Base-by-base conservation (phyloP, 2,113 vertebrate genomes). In the Junco hyemalis region DNA sequence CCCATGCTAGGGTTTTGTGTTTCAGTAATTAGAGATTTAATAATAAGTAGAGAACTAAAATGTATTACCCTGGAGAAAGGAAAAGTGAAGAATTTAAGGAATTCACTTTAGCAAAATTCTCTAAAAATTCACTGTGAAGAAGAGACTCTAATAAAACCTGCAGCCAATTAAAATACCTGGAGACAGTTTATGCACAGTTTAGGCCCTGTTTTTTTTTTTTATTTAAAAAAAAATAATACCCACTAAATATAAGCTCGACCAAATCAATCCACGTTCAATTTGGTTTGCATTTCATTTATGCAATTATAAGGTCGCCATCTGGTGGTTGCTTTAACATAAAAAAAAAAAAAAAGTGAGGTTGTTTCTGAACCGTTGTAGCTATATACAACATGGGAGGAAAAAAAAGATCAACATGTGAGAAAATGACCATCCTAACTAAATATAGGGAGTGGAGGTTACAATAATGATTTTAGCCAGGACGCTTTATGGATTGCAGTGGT, bases 281-380 rank as follows among this genome's bases (percentile, higher is more conserved):
- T 72, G 9, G 4, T 70, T 73, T 47, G 22, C 40, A 25, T 79
- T 95, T 44, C 74, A 69, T 91, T 69, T 95, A 71, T 88, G 77
- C 47, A 68, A 90, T 90, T 96, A 50, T 96, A 96, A 95, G 51
- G 88, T 73, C 88, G 92, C 97, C 96, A 97, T 96, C 97, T 97
- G 93, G 93, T 97, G 96, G 97, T 60, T 87, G 11, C 66, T 77
- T 77, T 66, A 71, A 60, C 45, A 38, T 64, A 5, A 26, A 26
- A 59, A 66, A 31, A 42, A 54, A 38, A 1, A 31, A 42, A 54
- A 38, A 0, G 6, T 15, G 50, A 86, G 59, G 22, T 18, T 42
- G 25, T n/a, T 51, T 81, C 21, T 76, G 74, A 84, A 29, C 17
- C 65, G 25, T 15, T 38, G 28, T 42, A 84, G 2, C 64, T 70